Conservation (phyloP, 2,113 vertebrate species). For the Bombycilla garrulus region DNA sequence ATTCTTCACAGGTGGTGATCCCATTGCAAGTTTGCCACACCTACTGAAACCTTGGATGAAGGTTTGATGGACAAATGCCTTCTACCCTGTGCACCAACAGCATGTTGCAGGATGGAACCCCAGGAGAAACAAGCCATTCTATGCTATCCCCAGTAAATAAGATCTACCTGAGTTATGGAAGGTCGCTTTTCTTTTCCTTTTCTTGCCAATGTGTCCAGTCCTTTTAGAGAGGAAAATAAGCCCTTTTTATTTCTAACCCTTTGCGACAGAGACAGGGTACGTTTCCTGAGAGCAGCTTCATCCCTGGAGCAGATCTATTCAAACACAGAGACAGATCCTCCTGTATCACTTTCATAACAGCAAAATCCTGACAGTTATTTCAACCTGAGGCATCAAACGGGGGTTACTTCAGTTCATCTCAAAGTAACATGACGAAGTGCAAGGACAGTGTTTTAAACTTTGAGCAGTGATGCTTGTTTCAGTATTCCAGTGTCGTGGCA, state of each 20-base stretch:
- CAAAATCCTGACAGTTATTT: background rate
- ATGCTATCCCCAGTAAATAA: background rate
- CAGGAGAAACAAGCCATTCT: background rate
- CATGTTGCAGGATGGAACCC: background rate
- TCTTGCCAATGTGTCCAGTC: constrained; percentile 90
- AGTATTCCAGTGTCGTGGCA: fast-evolving
- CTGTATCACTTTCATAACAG: background rate
- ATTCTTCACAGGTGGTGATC: background rate
- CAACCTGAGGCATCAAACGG: background rate
- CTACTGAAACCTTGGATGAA: background rate
- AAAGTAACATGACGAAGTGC: background rate
- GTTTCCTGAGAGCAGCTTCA: constrained; percentile 87
- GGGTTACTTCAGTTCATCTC: background rate
- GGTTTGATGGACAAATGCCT: background rate
- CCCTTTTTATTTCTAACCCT: constrained; percentile 80
- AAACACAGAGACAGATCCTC: constrained; percentile 10
- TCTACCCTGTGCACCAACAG: background rate
- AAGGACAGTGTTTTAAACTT: background rate
- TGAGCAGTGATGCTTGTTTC: background rate
- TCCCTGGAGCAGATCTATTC: constrained; percentile 92
- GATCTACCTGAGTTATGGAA: constrained; percentile 85
- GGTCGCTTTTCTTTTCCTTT: constrained; percentile 88
- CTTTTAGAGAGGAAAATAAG: constrained; percentile 94
- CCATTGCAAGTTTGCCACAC: background rate
- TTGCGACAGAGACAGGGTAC: constrained; percentile 85